These are phyloP conservation scores for Acronicta psi DNA, from an alignment of 2,888 invertebrate genomes.

Conservation along the genomic window DNA sequence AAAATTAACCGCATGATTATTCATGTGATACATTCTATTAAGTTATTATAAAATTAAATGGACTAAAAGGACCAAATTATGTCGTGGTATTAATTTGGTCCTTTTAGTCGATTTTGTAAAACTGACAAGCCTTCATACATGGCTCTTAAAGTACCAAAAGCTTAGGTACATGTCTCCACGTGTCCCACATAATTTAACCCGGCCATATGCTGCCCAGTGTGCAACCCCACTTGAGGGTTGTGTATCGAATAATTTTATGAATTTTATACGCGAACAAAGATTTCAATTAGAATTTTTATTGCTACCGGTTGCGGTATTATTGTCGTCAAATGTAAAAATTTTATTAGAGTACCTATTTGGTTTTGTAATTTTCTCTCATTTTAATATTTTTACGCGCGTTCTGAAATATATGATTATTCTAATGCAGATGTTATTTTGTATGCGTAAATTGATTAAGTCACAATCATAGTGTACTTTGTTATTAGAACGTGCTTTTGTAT, in stretches of 20 bases:
- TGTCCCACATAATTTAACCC: constrained; percentile 43
- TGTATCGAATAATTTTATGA: constrained; percentile 58
- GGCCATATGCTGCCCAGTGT: constrained; percentile 47
- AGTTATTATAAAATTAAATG: too few species aligned
- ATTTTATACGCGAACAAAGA: constrained; percentile 51
- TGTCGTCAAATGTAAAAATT: constrained; percentile 44
- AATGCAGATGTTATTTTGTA: too few species aligned
- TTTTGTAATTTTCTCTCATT: constrained; percentile 5
- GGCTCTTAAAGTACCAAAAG: constrained; percentile 19
- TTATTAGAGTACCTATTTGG: constrained; percentile 19
- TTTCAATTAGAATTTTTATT: constrained; percentile 55
- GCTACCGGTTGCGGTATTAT: constrained; percentile 25
- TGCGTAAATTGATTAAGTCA: too few species aligned
- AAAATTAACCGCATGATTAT: too few species aligned
- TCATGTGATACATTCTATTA: too few species aligned
- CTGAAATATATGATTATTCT: too few species aligned
- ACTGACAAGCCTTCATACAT: constrained; percentile 4
- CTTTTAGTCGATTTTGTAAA: background rate
- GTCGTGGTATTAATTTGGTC: too few species aligned
- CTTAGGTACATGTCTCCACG: constrained; percentile 38
- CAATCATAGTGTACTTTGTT: too few species aligned
- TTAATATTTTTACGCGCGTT: background rate
- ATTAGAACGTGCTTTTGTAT: too few species aligned
- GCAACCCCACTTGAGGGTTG: constrained; percentile 36
- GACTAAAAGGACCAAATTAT: too few species aligned